Percentiles rank a stretch among this genome's conserved stretches.
Conservation (phyloP, 92 coral and sea anemone genomes). For the Phenganax marumi region DNA sequence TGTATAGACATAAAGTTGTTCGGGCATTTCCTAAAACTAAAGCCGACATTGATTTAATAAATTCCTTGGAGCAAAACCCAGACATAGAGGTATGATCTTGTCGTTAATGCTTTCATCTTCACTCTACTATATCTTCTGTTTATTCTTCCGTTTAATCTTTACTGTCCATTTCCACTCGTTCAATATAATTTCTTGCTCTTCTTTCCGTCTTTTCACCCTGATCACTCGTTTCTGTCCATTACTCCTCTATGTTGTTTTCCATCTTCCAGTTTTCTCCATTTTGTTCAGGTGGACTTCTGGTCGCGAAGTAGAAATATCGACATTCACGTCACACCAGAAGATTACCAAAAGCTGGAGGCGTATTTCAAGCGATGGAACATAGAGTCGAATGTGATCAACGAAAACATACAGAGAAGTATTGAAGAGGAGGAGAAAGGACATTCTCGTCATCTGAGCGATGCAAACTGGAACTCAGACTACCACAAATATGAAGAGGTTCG, state of each 20-base stretch:
- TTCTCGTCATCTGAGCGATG: neutral
- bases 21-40: conserved; percentile 49
- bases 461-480: conserved; percentile 53
- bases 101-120: neutral
- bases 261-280: neutral
- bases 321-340: conserved; percentile 46
- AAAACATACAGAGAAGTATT: conserved; percentile 44
- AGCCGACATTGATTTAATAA: conserved; percentile 36
- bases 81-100: conserved; percentile 27
- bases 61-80: conserved; percentile 36
- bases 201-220: neutral
- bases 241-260: neutral
- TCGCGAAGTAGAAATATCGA: conserved; percentile 28
- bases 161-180: neutral
- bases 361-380: conserved; percentile 28
- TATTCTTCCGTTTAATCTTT: neutral
- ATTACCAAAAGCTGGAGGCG: conserved; percentile 29
- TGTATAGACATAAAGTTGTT: conserved; percentile 51
- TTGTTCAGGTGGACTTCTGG: conserved; percentile 57
- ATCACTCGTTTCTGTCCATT: neutral
- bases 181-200: neutral
- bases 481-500: conserved; percentile 61
- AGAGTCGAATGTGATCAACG: conserved; percentile 37
- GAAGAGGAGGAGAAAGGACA: conserved; percentile 32
- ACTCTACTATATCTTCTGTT: neutral